A percentile compares a stretch with the other conserved stretches of the same genome.
Conservation (phyloP, 1,140 invertebrate species). For the Heliconius hewitsoni region DNA sequence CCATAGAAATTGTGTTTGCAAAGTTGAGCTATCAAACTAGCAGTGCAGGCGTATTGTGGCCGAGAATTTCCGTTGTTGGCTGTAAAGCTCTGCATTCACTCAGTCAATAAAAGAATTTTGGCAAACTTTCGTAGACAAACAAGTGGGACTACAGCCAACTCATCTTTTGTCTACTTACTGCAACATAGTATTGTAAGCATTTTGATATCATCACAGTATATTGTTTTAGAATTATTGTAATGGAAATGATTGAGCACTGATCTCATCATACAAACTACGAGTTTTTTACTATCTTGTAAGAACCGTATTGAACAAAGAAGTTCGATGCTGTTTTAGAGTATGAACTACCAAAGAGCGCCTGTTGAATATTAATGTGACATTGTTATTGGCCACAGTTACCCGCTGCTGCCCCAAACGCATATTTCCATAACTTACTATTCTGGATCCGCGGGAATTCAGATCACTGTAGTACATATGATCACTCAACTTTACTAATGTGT, state of each 20-base stretch:
- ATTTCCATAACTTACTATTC: conserved; percentile 82
- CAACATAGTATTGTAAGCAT: conserved; percentile 75
- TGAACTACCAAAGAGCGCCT: conserved; percentile 71
- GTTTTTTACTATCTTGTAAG: conserved; percentile 45
- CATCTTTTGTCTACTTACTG: conserved; percentile 79
- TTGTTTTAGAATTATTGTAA: not conserved
- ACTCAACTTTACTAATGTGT: conserved; percentile 59
- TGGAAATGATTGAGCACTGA: not conserved
- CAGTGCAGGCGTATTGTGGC: conserved; percentile 53
- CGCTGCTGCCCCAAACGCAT: conserved; percentile 77
- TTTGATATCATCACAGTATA: conserved; percentile 64
- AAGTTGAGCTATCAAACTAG: conserved; percentile 47
- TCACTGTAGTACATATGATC: conserved; percentile 70
- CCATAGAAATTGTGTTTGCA: conserved; percentile 38
- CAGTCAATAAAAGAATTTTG: conserved; percentile 81
- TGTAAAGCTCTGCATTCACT: conserved; percentile 72
- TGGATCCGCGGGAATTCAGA: conserved; percentile 75
- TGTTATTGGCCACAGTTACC: conserved; percentile 79
- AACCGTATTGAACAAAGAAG: conserved; percentile 63
- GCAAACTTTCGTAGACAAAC: conserved; percentile 80
- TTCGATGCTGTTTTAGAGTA: conserved; percentile 64
- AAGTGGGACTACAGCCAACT: conserved; percentile 79
- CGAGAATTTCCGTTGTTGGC: conserved; percentile 61
- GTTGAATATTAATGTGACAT: conserved; percentile 81
- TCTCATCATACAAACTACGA: not conserved